Conservation (phyloP, 1,140 invertebrate species). For the Chlorops oryzae region DNA sequence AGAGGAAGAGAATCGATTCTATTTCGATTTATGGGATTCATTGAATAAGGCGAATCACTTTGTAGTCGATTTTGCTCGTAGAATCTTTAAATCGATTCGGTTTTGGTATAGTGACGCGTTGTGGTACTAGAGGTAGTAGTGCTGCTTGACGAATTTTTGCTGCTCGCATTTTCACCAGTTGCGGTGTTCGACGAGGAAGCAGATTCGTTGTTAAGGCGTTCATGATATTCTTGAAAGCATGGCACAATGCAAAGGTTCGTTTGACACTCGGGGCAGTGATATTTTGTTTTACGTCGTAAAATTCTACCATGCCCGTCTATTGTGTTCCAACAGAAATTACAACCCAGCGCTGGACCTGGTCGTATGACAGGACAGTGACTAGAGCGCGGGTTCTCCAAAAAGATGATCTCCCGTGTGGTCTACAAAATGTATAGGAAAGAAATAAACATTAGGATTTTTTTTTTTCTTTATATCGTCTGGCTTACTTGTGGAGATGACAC, state of each 20-base stretch:
- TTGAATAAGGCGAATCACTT: too few relatives aligned
- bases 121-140: conserved; percentile 18
- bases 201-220: conserved; percentile 47
- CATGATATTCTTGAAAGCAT: conserved; percentile 77
- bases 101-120: conserved; percentile 38
- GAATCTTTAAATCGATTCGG: conserved; percentile 38
- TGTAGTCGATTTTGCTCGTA: too few relatives aligned
- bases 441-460: conserved; percentile 3
- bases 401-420: conserved; percentile 44
- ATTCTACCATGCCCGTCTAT: conserved; percentile 73
- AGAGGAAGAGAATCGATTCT: too few relatives aligned
- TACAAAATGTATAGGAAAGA: conserved; percentile 13
- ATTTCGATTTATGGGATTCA: too few relatives aligned
- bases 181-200: conserved; percentile 10
- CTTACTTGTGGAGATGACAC: conserved; percentile 54
- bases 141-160: too few relatives aligned
- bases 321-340: conserved; percentile 84
- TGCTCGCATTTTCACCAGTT: conserved; percentile 5
- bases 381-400: conserved; percentile 48
- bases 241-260: conserved; percentile 81
- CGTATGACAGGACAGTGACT: conserved; percentile 72
- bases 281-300: conserved; percentile 76
- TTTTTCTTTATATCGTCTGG: too few relatives aligned
- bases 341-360: conserved; percentile 72
- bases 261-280: conserved; percentile 80